Evolutionary conservation across 2,888 invertebrate species (phyloP).

Genomic region (Petrophora chlorosata): DNA sequence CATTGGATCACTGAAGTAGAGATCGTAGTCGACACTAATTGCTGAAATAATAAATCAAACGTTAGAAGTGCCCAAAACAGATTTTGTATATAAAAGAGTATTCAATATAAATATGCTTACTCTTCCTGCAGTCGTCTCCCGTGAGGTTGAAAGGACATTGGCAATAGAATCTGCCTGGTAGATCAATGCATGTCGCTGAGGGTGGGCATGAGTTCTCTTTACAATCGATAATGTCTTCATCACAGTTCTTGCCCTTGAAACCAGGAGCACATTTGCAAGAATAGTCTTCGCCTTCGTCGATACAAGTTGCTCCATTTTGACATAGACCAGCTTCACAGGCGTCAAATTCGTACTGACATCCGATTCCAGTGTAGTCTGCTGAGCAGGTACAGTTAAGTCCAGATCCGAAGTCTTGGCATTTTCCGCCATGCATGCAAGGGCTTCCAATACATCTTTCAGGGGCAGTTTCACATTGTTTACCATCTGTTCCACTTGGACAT

Average conservation of each 20-base stretch:
- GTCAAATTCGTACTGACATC: slow-evolving; percentile 97
- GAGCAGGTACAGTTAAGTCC: slow-evolving; percentile 97
- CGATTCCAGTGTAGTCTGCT: slow-evolving; percentile 92
- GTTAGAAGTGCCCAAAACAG: neutral
- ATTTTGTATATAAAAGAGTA: slow-evolving; percentile 3
- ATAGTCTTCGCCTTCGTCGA: slow-evolving; percentile 93
- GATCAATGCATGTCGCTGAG: slow-evolving; percentile 95
- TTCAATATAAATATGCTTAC: slow-evolving; percentile 78
- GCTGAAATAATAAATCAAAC: slow-evolving; percentile 82
- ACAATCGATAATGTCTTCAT: slow-evolving; percentile 95
- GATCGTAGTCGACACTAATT: slow-evolving; percentile 98
- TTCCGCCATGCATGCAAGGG: slow-evolving; percentile 98
- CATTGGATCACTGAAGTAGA: slow-evolving; percentile 96
- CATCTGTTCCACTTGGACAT: slow-evolving; percentile 97
- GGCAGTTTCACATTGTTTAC: slow-evolving; percentile 98
- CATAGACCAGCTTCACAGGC: slow-evolving; percentile 96
- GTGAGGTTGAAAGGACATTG: slow-evolving; percentile 98
- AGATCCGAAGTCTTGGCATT: slow-evolving; percentile 97
- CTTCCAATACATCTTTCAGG: slow-evolving; percentile 97
- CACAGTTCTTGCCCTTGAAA: slow-evolving; percentile 91
- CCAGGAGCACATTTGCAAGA: slow-evolving; percentile 94
- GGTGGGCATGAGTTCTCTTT: slow-evolving; percentile 97
- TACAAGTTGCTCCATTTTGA: slow-evolving; percentile 95
- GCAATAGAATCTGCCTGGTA: slow-evolving; percentile 96
- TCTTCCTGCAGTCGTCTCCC: slow-evolving; percentile 97